A percentile compares a stretch with the other conserved stretches of the same genome.
Evolutionary conservation across 23 tunicate genomes (phyloP).

Genomic region (Trididemnum clinides): DNA sequence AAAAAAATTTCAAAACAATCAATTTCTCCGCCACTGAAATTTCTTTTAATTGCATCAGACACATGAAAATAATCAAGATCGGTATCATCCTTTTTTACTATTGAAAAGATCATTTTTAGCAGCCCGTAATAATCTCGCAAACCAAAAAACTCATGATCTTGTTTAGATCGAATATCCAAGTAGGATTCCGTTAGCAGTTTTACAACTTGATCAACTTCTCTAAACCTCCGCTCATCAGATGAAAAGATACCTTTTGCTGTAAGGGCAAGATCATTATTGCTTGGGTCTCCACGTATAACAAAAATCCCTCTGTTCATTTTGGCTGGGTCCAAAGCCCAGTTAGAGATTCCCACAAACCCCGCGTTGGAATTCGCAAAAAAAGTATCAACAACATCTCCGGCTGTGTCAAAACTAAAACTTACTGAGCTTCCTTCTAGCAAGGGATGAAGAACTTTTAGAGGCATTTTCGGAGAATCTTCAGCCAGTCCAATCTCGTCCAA

Average conservation of each 20-base stretch:
- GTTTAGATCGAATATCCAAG: conserved; percentile 27
- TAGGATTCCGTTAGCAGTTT: conserved; percentile 42
- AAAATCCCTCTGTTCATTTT: conserved; percentile 79
- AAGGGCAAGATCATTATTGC: conserved; percentile 42
- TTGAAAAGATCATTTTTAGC: conserved; percentile 66
- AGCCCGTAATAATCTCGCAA: conserved; percentile 79
- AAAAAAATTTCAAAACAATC: conserved; percentile 43
- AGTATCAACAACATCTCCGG: background rate
- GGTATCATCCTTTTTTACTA: conserved; percentile 5
- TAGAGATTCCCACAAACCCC: conserved; percentile 85
- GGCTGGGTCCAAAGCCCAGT: conserved; percentile 86
- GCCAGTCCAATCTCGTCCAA: conserved; percentile 82
- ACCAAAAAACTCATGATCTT: conserved; percentile 72
- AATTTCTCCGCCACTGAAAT: conserved; percentile 70
- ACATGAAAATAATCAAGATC: conserved; percentile 27
- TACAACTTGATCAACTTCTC: conserved; percentile 41
- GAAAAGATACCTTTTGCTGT: conserved; percentile 76
- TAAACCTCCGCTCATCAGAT: conserved; percentile 3
- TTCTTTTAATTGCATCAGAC: conserved; percentile 52
- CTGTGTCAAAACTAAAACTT: background rate
- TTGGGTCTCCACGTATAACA: conserved; percentile 61
- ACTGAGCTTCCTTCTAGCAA: conserved; percentile 61
- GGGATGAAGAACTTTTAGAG: conserved; percentile 78
- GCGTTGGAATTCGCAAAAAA: background rate
- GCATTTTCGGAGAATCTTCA: conserved; percentile 87